phyloP scores from a whole-genome alignment of 2,797 vertebrate species.

The Coracias cyanogaster region DNA sequence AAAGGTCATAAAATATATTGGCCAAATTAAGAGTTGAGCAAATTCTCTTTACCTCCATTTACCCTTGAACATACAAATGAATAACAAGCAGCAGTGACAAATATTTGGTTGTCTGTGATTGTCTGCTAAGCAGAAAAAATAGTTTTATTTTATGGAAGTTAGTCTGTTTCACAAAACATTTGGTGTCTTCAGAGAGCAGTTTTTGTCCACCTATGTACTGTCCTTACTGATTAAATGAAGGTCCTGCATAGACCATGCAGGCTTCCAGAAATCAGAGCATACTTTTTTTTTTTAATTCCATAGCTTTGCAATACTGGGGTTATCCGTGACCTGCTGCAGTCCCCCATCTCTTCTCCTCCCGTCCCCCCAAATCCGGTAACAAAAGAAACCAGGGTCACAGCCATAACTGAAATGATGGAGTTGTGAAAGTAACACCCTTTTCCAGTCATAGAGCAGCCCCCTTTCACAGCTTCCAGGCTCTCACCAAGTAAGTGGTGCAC shows the following conservation, averaged over 20 bases:
- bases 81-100: not conserved
- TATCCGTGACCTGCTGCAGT: not conserved
- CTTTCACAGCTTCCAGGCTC: not conserved
- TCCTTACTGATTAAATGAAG: not conserved
- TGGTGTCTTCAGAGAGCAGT: not conserved
- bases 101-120: not conserved
- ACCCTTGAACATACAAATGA: not conserved
- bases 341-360: not conserved
- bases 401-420: not conserved
- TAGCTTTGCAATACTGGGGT: not conserved
- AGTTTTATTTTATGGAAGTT: not conserved
- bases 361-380: rapidly evolving
- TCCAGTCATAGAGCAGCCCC: not conserved
- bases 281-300: not conserved
- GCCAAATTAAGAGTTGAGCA: not conserved
- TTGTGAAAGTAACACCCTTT: not conserved
- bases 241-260: not conserved
- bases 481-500: not conserved
- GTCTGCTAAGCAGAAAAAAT: not conserved
- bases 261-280: not conserved
- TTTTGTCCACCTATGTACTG: not conserved
- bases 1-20: not conserved
- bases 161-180: not conserved
- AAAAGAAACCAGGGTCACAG: not conserved
- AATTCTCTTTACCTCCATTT: not conserved